Conservation (phyloP, 2,888 invertebrate genomes). For the Sesia bembeciformis region DNA sequence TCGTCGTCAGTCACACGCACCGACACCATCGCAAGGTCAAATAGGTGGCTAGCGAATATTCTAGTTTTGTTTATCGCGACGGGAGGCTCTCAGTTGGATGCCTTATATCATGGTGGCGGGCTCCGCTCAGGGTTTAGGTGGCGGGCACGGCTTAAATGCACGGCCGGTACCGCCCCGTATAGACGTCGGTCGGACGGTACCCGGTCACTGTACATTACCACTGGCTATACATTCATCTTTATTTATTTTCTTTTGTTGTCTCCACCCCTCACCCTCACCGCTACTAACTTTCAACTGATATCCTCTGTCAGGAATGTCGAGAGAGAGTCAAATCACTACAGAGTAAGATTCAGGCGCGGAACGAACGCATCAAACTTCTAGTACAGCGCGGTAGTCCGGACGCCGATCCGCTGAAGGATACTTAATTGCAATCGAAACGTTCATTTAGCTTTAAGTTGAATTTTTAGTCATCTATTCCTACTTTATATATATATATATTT, state of each 20-base stretch:
- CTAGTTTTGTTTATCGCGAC: slow-evolving; percentile 54
- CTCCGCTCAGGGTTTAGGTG: slow-evolving; percentile 3
- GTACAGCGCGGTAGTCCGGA: slow-evolving; percentile 91
- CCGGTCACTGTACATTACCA: slow-evolving; percentile 39
- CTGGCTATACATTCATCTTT: slow-evolving; percentile 44
- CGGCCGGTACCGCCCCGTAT: slow-evolving; percentile 28
- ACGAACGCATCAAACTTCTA: slow-evolving; percentile 90
- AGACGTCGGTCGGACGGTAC: slow-evolving; percentile 13
- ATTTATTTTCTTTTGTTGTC: slow-evolving; percentile 61
- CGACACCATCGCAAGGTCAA: slow-evolving; percentile 22
- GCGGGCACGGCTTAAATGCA: slow-evolving; percentile 11
- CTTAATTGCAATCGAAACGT: slow-evolving; percentile 53
- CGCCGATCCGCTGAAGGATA: slow-evolving; percentile 81
- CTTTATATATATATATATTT: slow-evolving; percentile 37
- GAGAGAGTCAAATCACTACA: slow-evolving; percentile 90
- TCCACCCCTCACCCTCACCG: slow-evolving; percentile 41
- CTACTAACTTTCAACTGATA: slow-evolving; percentile 52
- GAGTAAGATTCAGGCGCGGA: slow-evolving; percentile 89
- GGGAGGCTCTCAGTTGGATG: slow-evolving; percentile 33
- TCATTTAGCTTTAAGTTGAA: slow-evolving; percentile 43
- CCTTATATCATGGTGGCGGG: slow-evolving; percentile 6
- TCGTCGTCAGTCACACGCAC: slow-evolving; percentile 15
- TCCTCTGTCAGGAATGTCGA: slow-evolving; percentile 83
- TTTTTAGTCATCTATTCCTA: slow-evolving; percentile 47
- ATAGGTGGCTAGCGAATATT: slow-evolving; percentile 53